Evolutionary conservation across 2,113 vertebrate genomes (phyloP).

Genomic region (Melanerpes aurifrons): DNA sequence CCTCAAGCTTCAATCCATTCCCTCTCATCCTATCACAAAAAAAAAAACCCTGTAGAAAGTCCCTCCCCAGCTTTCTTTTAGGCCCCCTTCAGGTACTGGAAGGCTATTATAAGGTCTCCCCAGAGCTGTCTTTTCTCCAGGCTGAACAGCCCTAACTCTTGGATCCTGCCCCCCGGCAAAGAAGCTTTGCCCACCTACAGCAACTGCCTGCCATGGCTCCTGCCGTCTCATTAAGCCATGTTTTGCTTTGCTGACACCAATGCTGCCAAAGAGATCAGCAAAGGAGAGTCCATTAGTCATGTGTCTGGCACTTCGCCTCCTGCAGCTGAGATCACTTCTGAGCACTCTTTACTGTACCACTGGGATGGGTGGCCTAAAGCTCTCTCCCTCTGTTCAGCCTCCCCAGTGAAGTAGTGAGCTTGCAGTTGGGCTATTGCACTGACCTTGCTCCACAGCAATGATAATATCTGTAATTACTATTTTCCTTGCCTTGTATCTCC

Average conservation of each 20-base stretch:
- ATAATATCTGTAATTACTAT: neutral
- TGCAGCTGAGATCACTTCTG: slow-evolving; percentile 45
- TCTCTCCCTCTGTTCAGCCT: neutral
- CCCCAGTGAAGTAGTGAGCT: neutral
- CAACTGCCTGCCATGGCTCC: neutral
- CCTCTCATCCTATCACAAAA: too few relatives aligned
- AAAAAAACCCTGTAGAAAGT: too few relatives aligned
- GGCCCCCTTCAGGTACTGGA: too few relatives aligned
- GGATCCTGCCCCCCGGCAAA: neutral
- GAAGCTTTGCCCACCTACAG: neutral
- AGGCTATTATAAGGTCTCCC: too few relatives aligned
- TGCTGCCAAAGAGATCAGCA: neutral
- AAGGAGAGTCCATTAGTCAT: slow-evolving; percentile 20
- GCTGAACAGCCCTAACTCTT: too few relatives aligned
- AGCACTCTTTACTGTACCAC: neutral
- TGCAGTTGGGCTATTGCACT: neutral
- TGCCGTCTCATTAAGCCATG: neutral
- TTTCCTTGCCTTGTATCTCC: slow-evolving; percentile 2
- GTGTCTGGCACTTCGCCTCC: slow-evolving; percentile 41
- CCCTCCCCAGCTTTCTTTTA: too few relatives aligned
- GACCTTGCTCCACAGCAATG: neutral
- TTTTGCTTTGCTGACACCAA: slow-evolving; percentile 42
- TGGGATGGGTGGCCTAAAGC: neutral
- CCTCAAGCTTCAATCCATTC: too few relatives aligned
- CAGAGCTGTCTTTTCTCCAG: too few relatives aligned